These are phyloP conservation scores for Acanthopleura granulata DNA, from an alignment of 2,888 invertebrate species.

Conservation along the genomic window DNA sequence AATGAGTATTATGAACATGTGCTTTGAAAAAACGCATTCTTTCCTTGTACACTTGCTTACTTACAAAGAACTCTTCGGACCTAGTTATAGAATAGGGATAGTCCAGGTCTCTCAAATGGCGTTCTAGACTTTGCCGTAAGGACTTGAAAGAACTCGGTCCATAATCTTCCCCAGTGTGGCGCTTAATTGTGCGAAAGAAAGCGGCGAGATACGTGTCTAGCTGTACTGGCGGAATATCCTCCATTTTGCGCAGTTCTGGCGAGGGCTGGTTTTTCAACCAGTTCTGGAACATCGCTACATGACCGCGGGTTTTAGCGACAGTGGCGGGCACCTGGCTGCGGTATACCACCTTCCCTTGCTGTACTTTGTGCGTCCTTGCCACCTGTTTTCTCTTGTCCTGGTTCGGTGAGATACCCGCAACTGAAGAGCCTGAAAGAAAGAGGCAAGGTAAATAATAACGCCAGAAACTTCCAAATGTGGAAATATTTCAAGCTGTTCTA, in stretches of 20 bases:
- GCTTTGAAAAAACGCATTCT: neutral
- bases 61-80: neutral
- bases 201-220: neutral
- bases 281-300: slow-evolving; percentile 3
- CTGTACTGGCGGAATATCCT: neutral
- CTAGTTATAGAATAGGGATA: slow-evolving; percentile 2
- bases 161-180: neutral
- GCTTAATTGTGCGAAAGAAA: slow-evolving; percentile 5
- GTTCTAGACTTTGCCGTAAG: slow-evolving; percentile 8
- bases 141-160: slow-evolving; percentile 13
- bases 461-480: too few species aligned
- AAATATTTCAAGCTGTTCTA: too few species aligned
- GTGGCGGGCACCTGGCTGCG: neutral
- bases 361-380: neutral
- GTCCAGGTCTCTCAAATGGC: neutral
- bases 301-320: neutral
- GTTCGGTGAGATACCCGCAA: too few species aligned
- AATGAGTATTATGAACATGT: too few species aligned
- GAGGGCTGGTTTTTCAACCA: neutral
- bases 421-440: too few species aligned
- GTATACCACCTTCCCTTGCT: neutral
- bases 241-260: slow-evolving; percentile 9
- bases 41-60: slow-evolving; percentile 2
- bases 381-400: too few species aligned
- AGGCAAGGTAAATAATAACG: too few species aligned